Conservation (phyloP, 35 echinoderm and acorn worm genomes). For the Lytechinus variegatus region DNA sequence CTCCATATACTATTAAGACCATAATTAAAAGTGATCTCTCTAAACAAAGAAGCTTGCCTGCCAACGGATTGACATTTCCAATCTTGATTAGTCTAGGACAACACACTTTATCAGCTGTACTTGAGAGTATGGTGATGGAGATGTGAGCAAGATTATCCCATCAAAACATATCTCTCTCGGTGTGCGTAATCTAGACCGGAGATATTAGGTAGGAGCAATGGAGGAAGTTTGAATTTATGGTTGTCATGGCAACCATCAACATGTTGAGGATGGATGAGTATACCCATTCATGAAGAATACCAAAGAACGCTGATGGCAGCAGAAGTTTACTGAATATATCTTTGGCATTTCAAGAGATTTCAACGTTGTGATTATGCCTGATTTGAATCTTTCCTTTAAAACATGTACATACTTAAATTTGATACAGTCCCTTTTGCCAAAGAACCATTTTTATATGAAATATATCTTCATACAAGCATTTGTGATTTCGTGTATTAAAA, state of each 20-base stretch:
- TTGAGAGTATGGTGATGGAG: neutral
- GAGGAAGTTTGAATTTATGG: slow-evolving; percentile 2
- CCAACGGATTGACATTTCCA: neutral
- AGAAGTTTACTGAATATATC: neutral
- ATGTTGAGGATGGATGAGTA: neutral
- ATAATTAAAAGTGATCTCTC: neutral
- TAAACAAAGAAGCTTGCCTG: neutral
- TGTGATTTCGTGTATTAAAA: no score
- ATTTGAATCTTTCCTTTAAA: neutral
- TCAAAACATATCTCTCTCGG: neutral
- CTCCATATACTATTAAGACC: neutral
- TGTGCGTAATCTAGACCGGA: neutral
- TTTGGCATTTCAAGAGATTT: neutral
- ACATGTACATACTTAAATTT: no score
- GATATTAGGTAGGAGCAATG: neutral
- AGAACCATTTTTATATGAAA: no score
- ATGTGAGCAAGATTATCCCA: neutral
- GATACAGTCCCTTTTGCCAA: no score
- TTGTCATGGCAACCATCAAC: neutral
- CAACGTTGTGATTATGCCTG: neutral
- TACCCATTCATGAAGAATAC: neutral
- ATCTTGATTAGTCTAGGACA: neutral
- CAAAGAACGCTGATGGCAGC: neutral
- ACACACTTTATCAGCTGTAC: neutral
- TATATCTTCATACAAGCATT: no score